Base-by-base conservation (phyloP, 2,113 vertebrate species). In the Isurus oxyrinchus region DNA sequence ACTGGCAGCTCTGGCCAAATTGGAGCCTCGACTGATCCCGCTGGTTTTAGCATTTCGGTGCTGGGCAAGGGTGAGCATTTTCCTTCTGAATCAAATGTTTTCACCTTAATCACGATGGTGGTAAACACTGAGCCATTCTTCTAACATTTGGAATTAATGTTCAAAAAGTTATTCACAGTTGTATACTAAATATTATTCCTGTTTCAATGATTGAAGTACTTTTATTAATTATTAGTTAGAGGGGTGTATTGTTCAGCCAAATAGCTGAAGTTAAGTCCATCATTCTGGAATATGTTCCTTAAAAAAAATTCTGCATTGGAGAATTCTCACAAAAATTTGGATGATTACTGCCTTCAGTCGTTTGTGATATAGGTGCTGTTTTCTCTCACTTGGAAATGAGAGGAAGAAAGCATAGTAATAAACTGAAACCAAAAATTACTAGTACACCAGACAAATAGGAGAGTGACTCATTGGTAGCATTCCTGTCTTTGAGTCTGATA, bases 21-120 rank as follows among this genome's bases (percentile, higher is more conserved):
- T 98, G 97, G 99, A 99, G 97, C 99, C 99, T 96, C 98, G 98
- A 96, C 97, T 99, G 97, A 98, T 98, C 96, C 99, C 99, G 0
- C 97, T 99, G 98, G 99, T 99, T 96, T 97, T 99, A 98, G 98
- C 99, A 81, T 99, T 99, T 98, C 99, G 99, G 93, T 99, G 99
- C 97, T 99, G 99, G 99, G 99, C 99, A 55, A 98, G 98, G 98
- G 99, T 99, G 98, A 98, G 98, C 98, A 31, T 55, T 53, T 61
- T 40, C 66, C 25, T 95, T 95, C 40, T 95, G 23, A 31, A 40
- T 72, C 2, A 95, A 95, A 69, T 72, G 40, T 49, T 91, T 59
- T 95, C 44, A 95, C n/a, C 66, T 95, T 55, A 55, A 95, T 67
- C 93, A 67, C 0, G 25, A 72, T 76, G n/a, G 27, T 72, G 2